A percentile compares a stretch with the other conserved stretches of the same genome.
phyloP scores from a whole-genome alignment of 2,797 vertebrate species.

The Ptychadena robeensis region DNA sequence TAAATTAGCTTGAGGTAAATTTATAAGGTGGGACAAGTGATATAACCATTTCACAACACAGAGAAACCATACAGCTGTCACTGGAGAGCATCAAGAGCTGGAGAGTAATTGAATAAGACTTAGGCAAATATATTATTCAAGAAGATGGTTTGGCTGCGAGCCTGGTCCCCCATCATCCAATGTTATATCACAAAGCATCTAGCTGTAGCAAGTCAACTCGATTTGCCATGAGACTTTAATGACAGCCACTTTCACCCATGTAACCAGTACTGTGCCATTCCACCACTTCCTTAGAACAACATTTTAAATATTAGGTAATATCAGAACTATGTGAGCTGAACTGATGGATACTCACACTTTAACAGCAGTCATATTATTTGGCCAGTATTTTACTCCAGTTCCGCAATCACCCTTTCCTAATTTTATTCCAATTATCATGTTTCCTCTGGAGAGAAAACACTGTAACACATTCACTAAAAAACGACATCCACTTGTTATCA shows the following conservation, averaged over 20 bases:
- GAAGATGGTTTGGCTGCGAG: slow-evolving; percentile 53
- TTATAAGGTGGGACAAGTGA: slow-evolving; percentile 1
- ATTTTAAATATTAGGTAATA: slow-evolving; percentile 69
- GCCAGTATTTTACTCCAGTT: slow-evolving; percentile 62
- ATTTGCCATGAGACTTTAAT: slow-evolving; percentile 64
- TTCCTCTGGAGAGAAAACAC: slow-evolving; percentile 72
- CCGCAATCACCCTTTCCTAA: slow-evolving; percentile 74
- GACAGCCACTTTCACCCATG: slow-evolving; percentile 62
- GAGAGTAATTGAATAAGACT: slow-evolving; percentile 65
- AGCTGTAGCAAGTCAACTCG: slow-evolving; percentile 52
- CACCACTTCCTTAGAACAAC: slow-evolving; percentile 67
- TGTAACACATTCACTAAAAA: slow-evolving; percentile 71
- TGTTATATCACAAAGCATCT: slow-evolving; percentile 8
- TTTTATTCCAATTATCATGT: slow-evolving; percentile 74
- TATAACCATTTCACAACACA: neutral
- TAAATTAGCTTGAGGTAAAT: neutral
- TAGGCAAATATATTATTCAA: slow-evolving; percentile 66
- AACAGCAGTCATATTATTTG: slow-evolving; percentile 67
- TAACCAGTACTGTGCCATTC: slow-evolving; percentile 61
- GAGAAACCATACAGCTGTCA: neutral
- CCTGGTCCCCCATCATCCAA: slow-evolving; percentile 54
- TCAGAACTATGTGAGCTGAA: slow-evolving; percentile 65
- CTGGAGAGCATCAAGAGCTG: slow-evolving; percentile 30
- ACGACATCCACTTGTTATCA: slow-evolving; percentile 71
- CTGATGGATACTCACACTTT: slow-evolving; percentile 64